A percentile compares a stretch with the other conserved stretches of the same genome.
Conservation (phyloP, 2,113 vertebrate genomes). For the Macrotis lagotis region DNA sequence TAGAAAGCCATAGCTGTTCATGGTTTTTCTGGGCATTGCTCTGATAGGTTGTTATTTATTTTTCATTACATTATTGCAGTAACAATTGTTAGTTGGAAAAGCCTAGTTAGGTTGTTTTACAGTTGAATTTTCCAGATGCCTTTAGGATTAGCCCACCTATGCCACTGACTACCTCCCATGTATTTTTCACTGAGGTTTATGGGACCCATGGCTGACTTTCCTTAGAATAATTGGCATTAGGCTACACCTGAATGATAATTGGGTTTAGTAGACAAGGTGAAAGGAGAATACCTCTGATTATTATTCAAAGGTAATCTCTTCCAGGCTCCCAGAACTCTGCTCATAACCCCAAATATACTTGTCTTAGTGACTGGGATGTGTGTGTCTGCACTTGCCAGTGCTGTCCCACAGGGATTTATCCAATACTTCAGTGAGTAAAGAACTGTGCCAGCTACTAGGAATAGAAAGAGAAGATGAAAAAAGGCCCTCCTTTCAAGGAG, state of each 20-base stretch:
- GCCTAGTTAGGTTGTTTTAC: neutral
- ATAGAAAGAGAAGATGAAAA: neutral
- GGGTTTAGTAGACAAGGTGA: neutral
- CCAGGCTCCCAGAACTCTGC: neutral
- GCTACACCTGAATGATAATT: neutral
- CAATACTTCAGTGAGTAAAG: neutral
- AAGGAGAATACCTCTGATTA: neutral
- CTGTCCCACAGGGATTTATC: neutral
- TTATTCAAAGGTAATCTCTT: neutral
- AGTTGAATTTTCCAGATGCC: neutral
- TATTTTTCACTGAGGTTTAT: neutral
- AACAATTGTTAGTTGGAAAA: slow-evolving; percentile 7
- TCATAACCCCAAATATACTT: neutral
- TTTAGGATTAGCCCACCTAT: neutral
- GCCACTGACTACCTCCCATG: neutral
- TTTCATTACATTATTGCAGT: slow-evolving; percentile 18
- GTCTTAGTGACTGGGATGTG: neutral
- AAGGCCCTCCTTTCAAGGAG: neutral
- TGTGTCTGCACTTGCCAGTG: neutral
- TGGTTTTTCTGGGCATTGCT: neutral
- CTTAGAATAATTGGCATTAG: neutral
- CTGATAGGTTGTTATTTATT: slow-evolving; percentile 15
- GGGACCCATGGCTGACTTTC: neutral
- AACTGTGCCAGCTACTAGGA: neutral
- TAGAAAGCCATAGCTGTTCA: slow-evolving; percentile 7